Evolutionary conservation across 2,113 vertebrate species (phyloP).

Genomic region (Mormyrus iriodes): DNA sequence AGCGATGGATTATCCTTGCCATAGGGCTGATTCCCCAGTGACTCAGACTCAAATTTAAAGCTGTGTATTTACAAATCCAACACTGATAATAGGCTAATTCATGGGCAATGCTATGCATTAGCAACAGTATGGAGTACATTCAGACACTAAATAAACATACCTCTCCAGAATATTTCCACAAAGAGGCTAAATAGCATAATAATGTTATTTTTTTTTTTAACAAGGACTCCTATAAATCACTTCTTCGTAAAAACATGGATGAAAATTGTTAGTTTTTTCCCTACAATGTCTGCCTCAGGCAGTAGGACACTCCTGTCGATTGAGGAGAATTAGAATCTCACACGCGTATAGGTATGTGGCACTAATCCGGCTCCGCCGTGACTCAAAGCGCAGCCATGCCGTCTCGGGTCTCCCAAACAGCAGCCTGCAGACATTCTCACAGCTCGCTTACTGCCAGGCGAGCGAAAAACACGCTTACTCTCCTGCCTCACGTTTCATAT

Average conservation of each 20-base stretch:
- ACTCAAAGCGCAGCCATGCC: not conserved
- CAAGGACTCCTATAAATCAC: not conserved
- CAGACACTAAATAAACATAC: not conserved
- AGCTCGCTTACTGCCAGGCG: not conserved
- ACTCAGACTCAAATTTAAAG: not conserved
- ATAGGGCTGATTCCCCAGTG: not conserved
- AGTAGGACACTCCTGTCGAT: not conserved
- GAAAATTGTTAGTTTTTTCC: not conserved
- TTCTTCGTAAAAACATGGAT: not conserved
- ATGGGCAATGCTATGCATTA: not conserved
- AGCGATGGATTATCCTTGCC: not conserved
- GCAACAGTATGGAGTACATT: not conserved
- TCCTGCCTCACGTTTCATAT: not conserved
- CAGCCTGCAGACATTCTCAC: not conserved
- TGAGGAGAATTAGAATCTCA: not conserved
- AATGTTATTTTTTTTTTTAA: not conserved
- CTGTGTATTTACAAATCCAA: not conserved
- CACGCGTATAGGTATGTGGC: not conserved
- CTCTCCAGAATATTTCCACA: not conserved
- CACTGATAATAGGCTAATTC: not conserved
- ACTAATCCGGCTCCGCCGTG: conserved; percentile 13
- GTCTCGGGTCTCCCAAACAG: not conserved
- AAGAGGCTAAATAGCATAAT: not conserved
- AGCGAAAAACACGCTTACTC: not conserved
- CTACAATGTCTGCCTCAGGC: not conserved